These are phyloP conservation scores for Procambarus virginalis DNA, from an alignment of 1,140 invertebrate genomes.

Conservation along the genomic window DNA sequence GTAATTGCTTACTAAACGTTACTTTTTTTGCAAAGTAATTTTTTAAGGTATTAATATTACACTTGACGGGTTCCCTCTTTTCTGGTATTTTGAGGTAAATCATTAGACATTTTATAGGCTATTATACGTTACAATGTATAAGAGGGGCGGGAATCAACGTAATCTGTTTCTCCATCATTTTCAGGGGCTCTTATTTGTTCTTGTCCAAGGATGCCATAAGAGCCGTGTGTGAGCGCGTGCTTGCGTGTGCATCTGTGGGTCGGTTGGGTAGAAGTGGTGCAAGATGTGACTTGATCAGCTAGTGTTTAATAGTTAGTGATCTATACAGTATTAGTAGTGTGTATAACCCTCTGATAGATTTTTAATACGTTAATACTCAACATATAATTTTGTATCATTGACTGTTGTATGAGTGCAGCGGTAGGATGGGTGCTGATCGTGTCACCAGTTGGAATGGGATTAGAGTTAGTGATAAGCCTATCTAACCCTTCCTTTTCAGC, in stretches of 20 bases:
- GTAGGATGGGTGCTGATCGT: background rate
- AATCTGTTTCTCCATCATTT: background rate
- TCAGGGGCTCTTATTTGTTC: background rate
- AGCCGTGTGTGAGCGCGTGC: background rate
- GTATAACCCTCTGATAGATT: background rate
- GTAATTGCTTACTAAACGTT: background rate
- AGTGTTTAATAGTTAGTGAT: background rate
- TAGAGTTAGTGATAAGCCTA: slow-evolving; percentile 2
- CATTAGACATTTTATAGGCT: background rate
- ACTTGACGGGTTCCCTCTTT: slow-evolving; percentile 1
- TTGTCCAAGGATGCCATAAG: background rate
- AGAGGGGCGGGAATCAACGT: background rate
- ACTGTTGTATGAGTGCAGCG: background rate
- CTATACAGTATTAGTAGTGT: background rate
- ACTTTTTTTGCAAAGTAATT: background rate
- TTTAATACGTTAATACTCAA: background rate
- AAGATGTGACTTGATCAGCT: slow-evolving; percentile 3
- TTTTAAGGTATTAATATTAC: background rate
- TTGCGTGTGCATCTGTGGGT: background rate
- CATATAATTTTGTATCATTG: background rate
- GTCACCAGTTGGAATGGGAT: slow-evolving; percentile 10
- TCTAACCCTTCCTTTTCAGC: slow-evolving; percentile 17
- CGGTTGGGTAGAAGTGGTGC: background rate
- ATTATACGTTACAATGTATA: background rate
- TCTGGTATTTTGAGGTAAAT: background rate